These are phyloP conservation scores for Myrmecobius fasciatus DNA, from an alignment of 2,113 vertebrate genomes.

Conservation along the genomic window DNA sequence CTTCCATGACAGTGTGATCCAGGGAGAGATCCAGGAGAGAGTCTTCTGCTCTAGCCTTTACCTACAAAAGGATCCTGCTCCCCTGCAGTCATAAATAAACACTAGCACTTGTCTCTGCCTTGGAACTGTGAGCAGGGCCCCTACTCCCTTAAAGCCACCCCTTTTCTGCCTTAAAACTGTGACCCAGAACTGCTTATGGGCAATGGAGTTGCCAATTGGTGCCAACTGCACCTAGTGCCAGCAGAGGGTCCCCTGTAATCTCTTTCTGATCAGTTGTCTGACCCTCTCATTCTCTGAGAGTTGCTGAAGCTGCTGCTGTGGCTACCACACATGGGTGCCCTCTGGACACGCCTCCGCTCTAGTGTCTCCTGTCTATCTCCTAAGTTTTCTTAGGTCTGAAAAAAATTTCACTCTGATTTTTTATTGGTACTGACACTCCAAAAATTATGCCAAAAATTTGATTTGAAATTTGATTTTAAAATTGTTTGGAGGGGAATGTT, in stretches of 20 bases:
- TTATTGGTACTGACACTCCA: not conserved
- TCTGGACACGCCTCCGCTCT: no score
- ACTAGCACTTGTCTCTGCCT: no score
- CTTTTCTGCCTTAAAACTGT: not conserved
- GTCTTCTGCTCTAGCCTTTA: not conserved
- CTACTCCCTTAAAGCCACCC: no score
- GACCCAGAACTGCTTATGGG: not conserved
- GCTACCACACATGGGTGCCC: no score
- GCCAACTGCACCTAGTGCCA: not conserved
- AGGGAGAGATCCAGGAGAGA: not conserved
- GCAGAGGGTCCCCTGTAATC: not conserved
- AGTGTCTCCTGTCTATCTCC: not conserved
- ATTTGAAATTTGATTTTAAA: not conserved
- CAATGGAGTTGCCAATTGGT: not conserved
- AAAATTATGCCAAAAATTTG: not conserved
- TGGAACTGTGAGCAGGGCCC: no score
- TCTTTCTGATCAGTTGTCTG: not conserved
- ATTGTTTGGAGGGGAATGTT: not conserved
- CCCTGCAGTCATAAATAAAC: not conserved
- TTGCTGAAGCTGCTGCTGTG: no score
- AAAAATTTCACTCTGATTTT: not conserved
- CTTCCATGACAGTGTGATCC: not conserved
- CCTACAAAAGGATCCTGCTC: not conserved
- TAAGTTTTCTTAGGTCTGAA: not conserved
- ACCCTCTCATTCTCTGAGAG: not conserved